A percentile compares a stretch with the other conserved stretches of the same genome.
Conservation (phyloP, 2,113 vertebrate species). For the Leucopsar rothschildi region DNA sequence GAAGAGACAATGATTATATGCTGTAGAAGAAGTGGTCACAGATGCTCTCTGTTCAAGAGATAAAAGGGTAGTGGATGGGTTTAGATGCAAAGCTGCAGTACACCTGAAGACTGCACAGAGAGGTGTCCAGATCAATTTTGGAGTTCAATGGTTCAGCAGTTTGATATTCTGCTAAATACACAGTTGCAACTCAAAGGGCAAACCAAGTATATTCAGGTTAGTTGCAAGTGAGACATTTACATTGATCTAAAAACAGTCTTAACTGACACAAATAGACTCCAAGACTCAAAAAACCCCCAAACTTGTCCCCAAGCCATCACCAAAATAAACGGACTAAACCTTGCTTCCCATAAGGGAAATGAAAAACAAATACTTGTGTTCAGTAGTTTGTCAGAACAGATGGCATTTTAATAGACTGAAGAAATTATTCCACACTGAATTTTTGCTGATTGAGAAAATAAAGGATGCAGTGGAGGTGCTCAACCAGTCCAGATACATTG, state of each 20-base stretch:
- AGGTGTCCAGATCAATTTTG: neutral
- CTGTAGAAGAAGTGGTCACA: neutral
- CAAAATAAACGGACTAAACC: neutral
- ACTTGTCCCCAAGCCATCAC: neutral
- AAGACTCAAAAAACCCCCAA: neutral
- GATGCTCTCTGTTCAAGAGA: neutral
- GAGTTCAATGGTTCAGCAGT: neutral
- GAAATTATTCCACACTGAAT: neutral
- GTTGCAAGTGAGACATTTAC: neutral
- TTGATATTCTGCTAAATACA: neutral
- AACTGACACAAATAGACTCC: neutral
- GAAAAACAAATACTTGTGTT: neutral
- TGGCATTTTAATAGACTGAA: neutral
- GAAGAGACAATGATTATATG: neutral
- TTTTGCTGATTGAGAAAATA: neutral
- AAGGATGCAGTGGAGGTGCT: accelerated
- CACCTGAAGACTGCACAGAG: neutral
- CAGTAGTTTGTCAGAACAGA: neutral
- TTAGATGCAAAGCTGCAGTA: neutral
- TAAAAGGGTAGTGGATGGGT: neutral
- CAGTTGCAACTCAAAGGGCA: neutral
- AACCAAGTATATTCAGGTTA: neutral
- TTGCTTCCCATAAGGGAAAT: neutral
- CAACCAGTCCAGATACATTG: neutral
- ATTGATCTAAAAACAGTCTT: neutral